Conservation (phyloP, 2,113 vertebrate genomes). For the Piaya cayana region DNA sequence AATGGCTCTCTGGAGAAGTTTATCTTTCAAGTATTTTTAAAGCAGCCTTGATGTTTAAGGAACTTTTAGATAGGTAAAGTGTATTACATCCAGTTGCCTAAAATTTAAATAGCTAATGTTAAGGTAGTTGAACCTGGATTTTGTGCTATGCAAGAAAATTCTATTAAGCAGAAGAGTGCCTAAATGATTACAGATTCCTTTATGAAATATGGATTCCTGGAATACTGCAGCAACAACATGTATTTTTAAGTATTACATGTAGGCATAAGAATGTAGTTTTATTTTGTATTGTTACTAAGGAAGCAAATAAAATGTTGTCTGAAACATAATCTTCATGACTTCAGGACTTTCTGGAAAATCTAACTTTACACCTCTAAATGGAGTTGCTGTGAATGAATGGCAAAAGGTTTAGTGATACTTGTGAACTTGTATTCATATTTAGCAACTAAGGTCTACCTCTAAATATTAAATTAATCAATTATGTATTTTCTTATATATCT, state of each 20-base stretch:
- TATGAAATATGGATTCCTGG: neutral
- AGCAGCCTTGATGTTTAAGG: neutral
- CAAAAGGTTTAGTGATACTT: neutral
- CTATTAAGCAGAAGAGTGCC: neutral
- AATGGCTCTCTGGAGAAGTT: neutral
- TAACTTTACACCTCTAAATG: neutral
- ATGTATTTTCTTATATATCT: neutral
- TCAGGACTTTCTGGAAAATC: neutral
- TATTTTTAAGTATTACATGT: neutral
- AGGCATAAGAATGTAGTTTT: neutral
- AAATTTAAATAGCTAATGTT: neutral
- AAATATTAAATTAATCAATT: neutral
- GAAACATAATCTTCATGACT: neutral
- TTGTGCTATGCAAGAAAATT: neutral
- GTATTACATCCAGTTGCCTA: neutral
- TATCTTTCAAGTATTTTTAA: neutral
- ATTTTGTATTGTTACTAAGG: conserved; percentile 26
- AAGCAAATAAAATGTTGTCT: neutral
- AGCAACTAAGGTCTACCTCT: neutral
- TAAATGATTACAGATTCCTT: neutral
- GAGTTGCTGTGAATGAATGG: neutral
- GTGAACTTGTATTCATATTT: neutral
- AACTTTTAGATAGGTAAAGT: neutral
- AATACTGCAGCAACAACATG: neutral
- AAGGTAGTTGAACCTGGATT: neutral